phyloP scores from a whole-genome alignment of 1,140 invertebrate species.

The Babylonia areolata region DNA sequence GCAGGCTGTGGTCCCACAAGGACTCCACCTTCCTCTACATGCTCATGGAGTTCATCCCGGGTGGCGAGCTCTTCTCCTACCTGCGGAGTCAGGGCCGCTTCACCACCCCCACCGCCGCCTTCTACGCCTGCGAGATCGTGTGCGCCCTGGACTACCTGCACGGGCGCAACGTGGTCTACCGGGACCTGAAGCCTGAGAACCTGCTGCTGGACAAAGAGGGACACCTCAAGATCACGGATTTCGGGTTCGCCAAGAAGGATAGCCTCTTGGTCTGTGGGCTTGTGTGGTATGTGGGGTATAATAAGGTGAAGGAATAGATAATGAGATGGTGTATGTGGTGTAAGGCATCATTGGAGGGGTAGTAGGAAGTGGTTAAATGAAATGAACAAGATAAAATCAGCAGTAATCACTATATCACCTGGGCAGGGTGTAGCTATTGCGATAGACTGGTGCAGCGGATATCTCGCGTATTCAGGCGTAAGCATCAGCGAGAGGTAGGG shows the following conservation, averaged over 20 bases:
- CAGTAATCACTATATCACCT: too few relatives aligned
- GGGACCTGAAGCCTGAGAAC: conserved; percentile 93
- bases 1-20: conserved; percentile 92
- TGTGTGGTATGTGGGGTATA: too few relatives aligned
- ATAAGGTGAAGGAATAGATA: too few relatives aligned
- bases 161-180: conserved; percentile 71
- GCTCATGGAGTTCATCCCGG: conserved; percentile 93
- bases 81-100: conserved; percentile 93
- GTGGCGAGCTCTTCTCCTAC: conserved; percentile 97
- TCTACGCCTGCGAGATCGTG: conserved; percentile 96
- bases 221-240: conserved; percentile 97
- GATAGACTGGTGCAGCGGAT: too few relatives aligned
- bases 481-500: too few relatives aligned
- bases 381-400: too few relatives aligned
- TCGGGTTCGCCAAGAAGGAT: conserved; percentile 97
- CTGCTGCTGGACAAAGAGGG: conserved; percentile 92
- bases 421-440: too few relatives aligned
- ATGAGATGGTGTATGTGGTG: too few relatives aligned
- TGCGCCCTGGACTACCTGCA: conserved; percentile 96
- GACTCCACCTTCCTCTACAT: conserved; percentile 91
- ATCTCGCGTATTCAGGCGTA: too few relatives aligned
- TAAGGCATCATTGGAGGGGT: too few relatives aligned
- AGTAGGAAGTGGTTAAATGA: too few relatives aligned
- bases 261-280: too few relatives aligned
- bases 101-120: conserved; percentile 89